Percentiles rank a stretch among this genome's conserved stretches.
phyloP scores from a whole-genome alignment of 2,113 vertebrate genomes.

The Thinocorus orbignyianus region DNA sequence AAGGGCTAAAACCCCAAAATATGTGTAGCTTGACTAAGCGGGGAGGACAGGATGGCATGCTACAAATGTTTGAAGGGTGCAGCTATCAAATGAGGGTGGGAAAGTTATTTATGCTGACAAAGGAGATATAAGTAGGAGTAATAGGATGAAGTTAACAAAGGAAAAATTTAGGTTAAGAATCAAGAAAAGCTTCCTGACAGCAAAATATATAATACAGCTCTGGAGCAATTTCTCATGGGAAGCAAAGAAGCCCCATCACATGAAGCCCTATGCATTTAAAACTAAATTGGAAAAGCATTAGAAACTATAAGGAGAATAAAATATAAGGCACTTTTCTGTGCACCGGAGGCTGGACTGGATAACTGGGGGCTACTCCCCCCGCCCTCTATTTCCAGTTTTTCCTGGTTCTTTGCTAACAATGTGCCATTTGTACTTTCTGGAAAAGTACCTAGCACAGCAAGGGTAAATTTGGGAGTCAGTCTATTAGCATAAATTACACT shows the following conservation, averaged over 20 bases:
- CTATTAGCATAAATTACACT: constrained; percentile 67
- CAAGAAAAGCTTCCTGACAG: constrained; percentile 48
- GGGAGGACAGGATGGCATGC: neutral
- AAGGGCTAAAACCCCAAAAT: neutral
- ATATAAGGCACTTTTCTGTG: neutral
- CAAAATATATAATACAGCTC: constrained; percentile 35
- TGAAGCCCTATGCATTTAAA: constrained; percentile 13
- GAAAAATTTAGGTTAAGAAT: constrained; percentile 47
- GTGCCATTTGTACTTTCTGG: constrained; percentile 37
- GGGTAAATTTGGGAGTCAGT: constrained; percentile 59
- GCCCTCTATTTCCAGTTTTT: neutral
- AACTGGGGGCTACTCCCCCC: neutral
- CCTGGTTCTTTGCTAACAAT: neutral
- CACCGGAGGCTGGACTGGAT: neutral
- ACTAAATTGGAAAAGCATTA: constrained; percentile 36
- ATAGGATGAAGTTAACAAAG: constrained; percentile 49
- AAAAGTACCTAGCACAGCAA: constrained; percentile 61
- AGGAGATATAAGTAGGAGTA: constrained; percentile 30
- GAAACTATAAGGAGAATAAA: constrained; percentile 36
- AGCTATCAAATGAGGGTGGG: constrained; percentile 1
- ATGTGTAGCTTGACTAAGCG: neutral
- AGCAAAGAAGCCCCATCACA: neutral
- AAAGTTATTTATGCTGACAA: constrained; percentile 29
- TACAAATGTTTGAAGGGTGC: constrained; percentile 30
- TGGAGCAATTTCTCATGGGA: constrained; percentile 24